phyloP scores from a whole-genome alignment of 1,140 invertebrate species.

The Drosophila paulistorum region DNA sequence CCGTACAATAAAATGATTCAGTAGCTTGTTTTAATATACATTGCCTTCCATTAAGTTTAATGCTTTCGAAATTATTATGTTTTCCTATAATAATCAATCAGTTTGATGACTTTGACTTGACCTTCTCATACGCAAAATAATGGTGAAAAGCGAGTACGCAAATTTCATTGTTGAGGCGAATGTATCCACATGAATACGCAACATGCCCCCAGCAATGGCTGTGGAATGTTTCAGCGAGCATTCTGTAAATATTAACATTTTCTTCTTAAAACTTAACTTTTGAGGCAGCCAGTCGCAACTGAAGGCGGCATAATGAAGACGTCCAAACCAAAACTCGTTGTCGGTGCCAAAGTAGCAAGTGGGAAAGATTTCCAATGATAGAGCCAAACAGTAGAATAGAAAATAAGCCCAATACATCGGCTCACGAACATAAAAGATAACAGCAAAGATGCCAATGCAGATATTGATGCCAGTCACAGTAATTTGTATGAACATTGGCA shows the following conservation, averaged over 20 bases:
- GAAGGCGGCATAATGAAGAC: slow-evolving; percentile 51
- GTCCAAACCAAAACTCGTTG: slow-evolving; percentile 39
- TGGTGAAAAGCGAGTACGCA: slow-evolving; percentile 57
- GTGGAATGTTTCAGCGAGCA: slow-evolving; percentile 35
- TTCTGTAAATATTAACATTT: slow-evolving; percentile 52
- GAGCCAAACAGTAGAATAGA: slow-evolving; percentile 49
- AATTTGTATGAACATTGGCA: slow-evolving; percentile 72
- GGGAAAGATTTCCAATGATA: slow-evolving; percentile 57
- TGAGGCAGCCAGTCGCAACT: slow-evolving; percentile 54
- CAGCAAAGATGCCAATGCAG: slow-evolving; percentile 49
- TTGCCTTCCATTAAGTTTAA: too few relatives aligned
- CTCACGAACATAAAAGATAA: slow-evolving; percentile 57
- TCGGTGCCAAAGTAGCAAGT: slow-evolving; percentile 61
- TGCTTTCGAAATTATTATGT: too few relatives aligned
- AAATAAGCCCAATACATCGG: slow-evolving; percentile 51
- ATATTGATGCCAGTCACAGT: slow-evolving; percentile 58
- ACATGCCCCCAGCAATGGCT: slow-evolving; percentile 50
- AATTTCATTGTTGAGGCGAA: slow-evolving; percentile 51
- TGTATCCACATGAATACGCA: slow-evolving; percentile 54
- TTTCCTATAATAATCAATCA: too few relatives aligned
- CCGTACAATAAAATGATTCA: too few relatives aligned
- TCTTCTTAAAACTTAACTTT: slow-evolving; percentile 42
- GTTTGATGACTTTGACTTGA: not conserved
- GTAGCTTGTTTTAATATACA: too few relatives aligned
- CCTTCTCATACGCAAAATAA: slow-evolving; percentile 34